Evolutionary conservation across 92 coral and sea anemone species (phyloP), one percentile per base, ranked within the genome.

Genomic region (Porites evermanni): DNA sequence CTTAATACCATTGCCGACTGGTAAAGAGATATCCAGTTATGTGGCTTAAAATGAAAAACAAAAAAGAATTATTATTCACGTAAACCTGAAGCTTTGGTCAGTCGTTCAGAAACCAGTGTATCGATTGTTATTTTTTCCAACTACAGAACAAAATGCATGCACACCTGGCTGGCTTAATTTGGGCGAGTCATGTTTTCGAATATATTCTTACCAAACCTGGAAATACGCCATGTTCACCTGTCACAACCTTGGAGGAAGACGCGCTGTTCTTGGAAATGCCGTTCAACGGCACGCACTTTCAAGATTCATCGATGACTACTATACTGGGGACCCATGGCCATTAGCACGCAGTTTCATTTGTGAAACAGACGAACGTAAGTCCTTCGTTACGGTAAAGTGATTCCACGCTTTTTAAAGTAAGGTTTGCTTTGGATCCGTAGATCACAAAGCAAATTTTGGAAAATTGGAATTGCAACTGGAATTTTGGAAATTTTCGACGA

Each of bases 81-180:
- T 26, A 26, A 26, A 26, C 29, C 29, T 26, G 29, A 26, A 26
- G 29, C 2, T 26, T 26, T 26, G 29, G 29, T 26, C 29, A 1
- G 29, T 1, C 2, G 2, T 26, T 26, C 29, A 26, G 29, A 26
- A 26, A 26, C 29, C 1, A 26, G 29, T 26, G 2, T 26, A 26
- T 26, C 29, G 2, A 26, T 26, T 26, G 29, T 26, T 26, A 26
- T 26, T 26, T 12, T 82, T 23, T 18, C 7, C 54, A 19, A 18
- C 47, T 72, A 17, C 86, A 82, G 86, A 12, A 20, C 51, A 38
- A 6, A 32, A 23, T 64, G 32, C 21, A 44, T 82, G 86, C 72
- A 78, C 79, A 16, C 86, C 86, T 58, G 86, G 86, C 9, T 82
- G 86, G 86, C 86, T 58, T 32, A 4, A 2, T 19, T 11, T 71